These are phyloP conservation scores for Latrodectus hesperus DNA, from an alignment of 2,888 invertebrate species.

Conservation along the genomic window DNA sequence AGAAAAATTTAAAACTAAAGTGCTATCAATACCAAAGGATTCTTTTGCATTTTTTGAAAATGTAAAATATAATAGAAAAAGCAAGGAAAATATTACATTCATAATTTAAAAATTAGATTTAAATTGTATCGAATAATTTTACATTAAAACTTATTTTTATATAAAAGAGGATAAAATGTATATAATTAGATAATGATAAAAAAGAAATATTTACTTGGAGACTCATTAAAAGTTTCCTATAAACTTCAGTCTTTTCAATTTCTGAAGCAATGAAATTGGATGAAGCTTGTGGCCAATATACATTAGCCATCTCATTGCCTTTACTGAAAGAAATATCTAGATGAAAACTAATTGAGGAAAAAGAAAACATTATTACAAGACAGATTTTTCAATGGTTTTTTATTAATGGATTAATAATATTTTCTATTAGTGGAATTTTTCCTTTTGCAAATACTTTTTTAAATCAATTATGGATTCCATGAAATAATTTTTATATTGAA, in stretches of 20 bases:
- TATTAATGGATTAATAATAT: no score
- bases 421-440: no score
- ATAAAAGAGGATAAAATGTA: background rate
- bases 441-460: no score
- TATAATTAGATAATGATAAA: background rate
- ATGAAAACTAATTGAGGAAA: no score
- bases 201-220: conserved; percentile 46
- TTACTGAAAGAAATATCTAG: no score
- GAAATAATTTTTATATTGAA: no score
- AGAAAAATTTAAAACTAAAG: background rate
- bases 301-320: background rate
- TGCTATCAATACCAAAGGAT: background rate
- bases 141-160: background rate
- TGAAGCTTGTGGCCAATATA: conserved; percentile 41
- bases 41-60: background rate
- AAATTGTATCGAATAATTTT: background rate
- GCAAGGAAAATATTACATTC: background rate
- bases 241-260: conserved; percentile 62
- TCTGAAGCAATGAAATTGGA: conserved; percentile 38
- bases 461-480: no score
- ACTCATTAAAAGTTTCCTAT: conserved; percentile 47
- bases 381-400: no score
- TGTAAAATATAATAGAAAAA: background rate
- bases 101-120: background rate
- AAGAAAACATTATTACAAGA: no score